phyloP scores from a whole-genome alignment of 1,140 invertebrate genomes.

The Camponotus floridanus region DNA sequence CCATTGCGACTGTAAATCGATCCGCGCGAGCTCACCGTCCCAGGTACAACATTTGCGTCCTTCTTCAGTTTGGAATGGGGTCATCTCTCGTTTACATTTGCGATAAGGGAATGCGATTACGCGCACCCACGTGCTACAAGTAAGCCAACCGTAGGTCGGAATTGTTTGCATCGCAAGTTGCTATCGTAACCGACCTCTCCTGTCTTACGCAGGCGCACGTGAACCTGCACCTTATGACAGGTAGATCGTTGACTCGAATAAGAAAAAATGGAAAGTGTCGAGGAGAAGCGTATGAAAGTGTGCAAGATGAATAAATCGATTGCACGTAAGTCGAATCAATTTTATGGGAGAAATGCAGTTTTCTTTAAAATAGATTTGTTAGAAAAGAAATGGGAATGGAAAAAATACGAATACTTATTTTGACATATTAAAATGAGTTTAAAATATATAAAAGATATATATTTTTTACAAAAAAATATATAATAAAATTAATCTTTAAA shows the following conservation, averaged over 20 bases:
- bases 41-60: neutral
- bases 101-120: conserved; percentile 35
- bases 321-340: conserved; percentile 1
- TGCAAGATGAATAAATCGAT: conserved; percentile 13
- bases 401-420: neutral
- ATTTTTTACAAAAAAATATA: neutral
- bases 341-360: neutral
- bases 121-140: conserved; percentile 35
- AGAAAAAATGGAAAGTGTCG: neutral
- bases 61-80: conserved; percentile 37
- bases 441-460: neutral
- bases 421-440: neutral
- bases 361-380: neutral
- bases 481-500: neutral
- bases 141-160: conserved; percentile 54
- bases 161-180: conserved; percentile 48
- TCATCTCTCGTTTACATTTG: conserved; percentile 46
- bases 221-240: conserved; percentile 18
- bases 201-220: conserved; percentile 19
- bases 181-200: conserved; percentile 49
- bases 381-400: neutral
- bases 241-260: conserved; percentile 46
- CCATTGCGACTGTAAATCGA: conserved; percentile 1
- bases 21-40: conserved; percentile 2
- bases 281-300: neutral